Percentiles rank a stretch among this genome's conserved stretches.
Evolutionary conservation across 2,888 invertebrate genomes (phyloP).

Genomic region (Pelosia muscerda): DNA sequence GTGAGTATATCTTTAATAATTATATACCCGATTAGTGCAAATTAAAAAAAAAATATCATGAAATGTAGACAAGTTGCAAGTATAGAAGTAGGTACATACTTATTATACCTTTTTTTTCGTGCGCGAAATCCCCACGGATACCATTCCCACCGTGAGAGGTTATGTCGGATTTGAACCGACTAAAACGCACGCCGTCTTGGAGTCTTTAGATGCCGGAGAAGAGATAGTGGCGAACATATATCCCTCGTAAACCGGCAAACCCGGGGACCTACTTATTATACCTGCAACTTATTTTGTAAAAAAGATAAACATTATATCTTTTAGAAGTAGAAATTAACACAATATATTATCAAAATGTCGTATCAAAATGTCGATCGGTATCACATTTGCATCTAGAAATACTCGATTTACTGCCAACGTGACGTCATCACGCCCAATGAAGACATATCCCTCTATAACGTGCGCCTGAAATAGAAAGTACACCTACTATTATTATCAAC

Average conservation of each 20-base stretch:
- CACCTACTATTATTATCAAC: constrained; percentile 20
- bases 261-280: no score
- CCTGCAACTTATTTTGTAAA: neutral
- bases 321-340: neutral
- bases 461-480: constrained; percentile 39
- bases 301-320: neutral
- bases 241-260: no score
- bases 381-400: constrained; percentile 32
- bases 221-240: no score
- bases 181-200: no score
- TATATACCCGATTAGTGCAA: neutral
- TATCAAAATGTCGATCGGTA: neutral
- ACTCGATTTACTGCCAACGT: constrained; percentile 37
- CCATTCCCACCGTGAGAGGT: no score
- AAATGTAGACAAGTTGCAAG: neutral
- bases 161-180: no score
- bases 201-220: no score
- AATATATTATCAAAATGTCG: neutral
- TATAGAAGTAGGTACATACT: neutral
- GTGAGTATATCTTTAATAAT: neutral
- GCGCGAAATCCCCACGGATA: no score
- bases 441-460: constrained; percentile 20
- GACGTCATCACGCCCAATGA: constrained; percentile 38
- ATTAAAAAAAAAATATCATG: no score
- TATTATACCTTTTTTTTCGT: no score